A percentile compares a stretch with the other conserved stretches of the same genome.
Conservation (phyloP, 2,888 invertebrate species). For the Digitonthophagus gazella region DNA sequence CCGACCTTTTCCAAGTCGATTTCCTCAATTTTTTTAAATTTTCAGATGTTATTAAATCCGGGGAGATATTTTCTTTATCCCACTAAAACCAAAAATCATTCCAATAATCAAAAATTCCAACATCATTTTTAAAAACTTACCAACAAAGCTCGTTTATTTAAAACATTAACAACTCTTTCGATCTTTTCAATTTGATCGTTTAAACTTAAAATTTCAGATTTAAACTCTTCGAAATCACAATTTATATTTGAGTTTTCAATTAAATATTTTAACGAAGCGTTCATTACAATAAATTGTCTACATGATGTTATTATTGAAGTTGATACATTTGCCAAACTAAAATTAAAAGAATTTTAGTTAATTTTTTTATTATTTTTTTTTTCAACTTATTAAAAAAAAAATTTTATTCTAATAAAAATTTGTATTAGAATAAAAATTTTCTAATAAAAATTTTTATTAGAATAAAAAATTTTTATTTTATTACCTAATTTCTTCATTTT, state of each 20-base stretch:
- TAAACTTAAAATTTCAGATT: slow-evolving; percentile 15
- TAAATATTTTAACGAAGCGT: slow-evolving; percentile 57
- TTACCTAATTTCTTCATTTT: slow-evolving; percentile 50
- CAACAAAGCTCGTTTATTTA: slow-evolving; percentile 30
- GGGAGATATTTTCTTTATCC: slow-evolving; percentile 52
- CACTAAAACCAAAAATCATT: slow-evolving; percentile 47
- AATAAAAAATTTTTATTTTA: slow-evolving; percentile 24
- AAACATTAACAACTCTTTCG: slow-evolving; percentile 25
- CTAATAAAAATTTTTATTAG: neutral
- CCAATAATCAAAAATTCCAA: neutral
- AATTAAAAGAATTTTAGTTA: slow-evolving; percentile 42
- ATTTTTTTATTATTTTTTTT: too few species aligned
- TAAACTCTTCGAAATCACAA: slow-evolving; percentile 16
- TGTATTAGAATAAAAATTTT: slow-evolving; percentile 1
- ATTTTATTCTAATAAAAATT: too few species aligned
- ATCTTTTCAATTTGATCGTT: slow-evolving; percentile 23
- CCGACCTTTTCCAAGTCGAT: too few species aligned
- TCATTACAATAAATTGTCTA: slow-evolving; percentile 59
- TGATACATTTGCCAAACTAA: slow-evolving; percentile 58
- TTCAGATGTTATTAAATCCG: slow-evolving; percentile 53
- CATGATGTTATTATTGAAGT: slow-evolving; percentile 56
- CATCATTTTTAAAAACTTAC: slow-evolving; percentile 26
- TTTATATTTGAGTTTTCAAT: slow-evolving; percentile 18
- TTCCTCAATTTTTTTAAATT: too few species aligned
- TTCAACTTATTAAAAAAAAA: too few species aligned